Conservation (phyloP, 2,797 vertebrate species). For the Lagorchestes hirsutus region DNA sequence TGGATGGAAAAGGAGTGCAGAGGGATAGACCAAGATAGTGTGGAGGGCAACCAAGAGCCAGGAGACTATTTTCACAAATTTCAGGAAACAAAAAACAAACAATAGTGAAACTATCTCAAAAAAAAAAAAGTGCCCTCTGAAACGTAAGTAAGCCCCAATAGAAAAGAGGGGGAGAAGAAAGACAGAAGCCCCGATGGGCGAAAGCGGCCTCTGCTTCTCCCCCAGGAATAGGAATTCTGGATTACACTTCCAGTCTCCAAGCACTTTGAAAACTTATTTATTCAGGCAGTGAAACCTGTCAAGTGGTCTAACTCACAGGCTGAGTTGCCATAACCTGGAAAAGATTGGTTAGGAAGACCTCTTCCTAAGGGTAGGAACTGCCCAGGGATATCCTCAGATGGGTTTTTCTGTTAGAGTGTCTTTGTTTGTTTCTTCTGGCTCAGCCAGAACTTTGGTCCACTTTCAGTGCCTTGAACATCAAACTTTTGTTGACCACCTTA, state of each 20-base stretch:
- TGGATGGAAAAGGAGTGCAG: not conserved
- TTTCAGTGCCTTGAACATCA: conserved; percentile 82
- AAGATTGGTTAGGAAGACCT: not conserved
- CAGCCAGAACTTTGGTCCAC: conserved; percentile 45
- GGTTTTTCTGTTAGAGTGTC: conserved; percentile 37
- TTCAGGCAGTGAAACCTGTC: conserved; percentile 63
- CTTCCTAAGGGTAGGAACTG: not conserved
- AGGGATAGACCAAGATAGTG: not conserved
- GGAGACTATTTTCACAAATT: conserved; percentile 45
- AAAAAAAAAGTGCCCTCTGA: conserved; percentile 30
- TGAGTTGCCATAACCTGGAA: not conserved
- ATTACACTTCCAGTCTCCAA: conserved; percentile 47
- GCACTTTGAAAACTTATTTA: conserved; percentile 62
- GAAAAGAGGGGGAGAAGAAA: conserved; percentile 8
- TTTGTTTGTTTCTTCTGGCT: conserved; percentile 1
- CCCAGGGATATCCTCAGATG: conserved; percentile 4
- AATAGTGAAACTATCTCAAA: conserved; percentile 58
- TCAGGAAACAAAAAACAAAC: conserved; percentile 38
- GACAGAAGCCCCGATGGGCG: not conserved
- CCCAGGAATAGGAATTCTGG: conserved; percentile 1
- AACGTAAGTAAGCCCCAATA: not conserved
- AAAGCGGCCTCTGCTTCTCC: not conserved
- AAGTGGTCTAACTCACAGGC: not conserved
- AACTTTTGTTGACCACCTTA: conserved; percentile 17
- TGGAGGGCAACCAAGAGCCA: not conserved